Conservation (phyloP, 2,888 invertebrate species). For the Acronicta psi region DNA sequence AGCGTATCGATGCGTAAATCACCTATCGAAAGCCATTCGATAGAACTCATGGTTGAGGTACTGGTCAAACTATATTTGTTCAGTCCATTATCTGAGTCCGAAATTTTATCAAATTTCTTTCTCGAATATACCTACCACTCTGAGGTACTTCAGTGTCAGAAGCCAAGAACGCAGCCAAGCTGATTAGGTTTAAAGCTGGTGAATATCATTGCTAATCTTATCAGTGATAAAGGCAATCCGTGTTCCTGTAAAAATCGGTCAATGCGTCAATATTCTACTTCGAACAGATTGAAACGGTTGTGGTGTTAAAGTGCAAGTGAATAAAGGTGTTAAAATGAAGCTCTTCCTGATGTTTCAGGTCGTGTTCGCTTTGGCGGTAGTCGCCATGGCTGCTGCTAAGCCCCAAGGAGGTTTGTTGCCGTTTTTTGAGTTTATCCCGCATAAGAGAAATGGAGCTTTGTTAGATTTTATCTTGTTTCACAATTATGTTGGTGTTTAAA, state of each 20-base stretch:
- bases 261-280: constrained; percentile 1
- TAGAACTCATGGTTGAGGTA: too few relatives aligned
- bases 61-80: too few relatives aligned
- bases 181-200: background rate
- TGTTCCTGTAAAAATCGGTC: background rate
- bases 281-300: constrained; percentile 4
- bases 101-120: too few relatives aligned
- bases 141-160: background rate
- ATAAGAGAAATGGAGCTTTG: too few relatives aligned
- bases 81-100: too few relatives aligned
- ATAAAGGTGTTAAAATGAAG: constrained; percentile 43
- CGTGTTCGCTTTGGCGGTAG: constrained; percentile 57
- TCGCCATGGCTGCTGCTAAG: constrained; percentile 61
- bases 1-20: too few relatives aligned
- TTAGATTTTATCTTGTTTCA: too few relatives aligned
- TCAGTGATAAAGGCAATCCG: constrained; percentile 26
- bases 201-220: constrained; percentile 25
- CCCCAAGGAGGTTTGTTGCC: constrained; percentile 49
- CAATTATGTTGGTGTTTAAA: too few relatives aligned
- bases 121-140: too few relatives aligned
- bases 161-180: background rate
- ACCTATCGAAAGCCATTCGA: too few relatives aligned
- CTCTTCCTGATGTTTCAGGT: constrained; percentile 62
- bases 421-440: too few relatives aligned
- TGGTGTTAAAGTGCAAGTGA: constrained; percentile 5